Evolutionary conservation across 2,797 vertebrate genomes (phyloP).

Genomic region (Argyrosomus regius): DNA sequence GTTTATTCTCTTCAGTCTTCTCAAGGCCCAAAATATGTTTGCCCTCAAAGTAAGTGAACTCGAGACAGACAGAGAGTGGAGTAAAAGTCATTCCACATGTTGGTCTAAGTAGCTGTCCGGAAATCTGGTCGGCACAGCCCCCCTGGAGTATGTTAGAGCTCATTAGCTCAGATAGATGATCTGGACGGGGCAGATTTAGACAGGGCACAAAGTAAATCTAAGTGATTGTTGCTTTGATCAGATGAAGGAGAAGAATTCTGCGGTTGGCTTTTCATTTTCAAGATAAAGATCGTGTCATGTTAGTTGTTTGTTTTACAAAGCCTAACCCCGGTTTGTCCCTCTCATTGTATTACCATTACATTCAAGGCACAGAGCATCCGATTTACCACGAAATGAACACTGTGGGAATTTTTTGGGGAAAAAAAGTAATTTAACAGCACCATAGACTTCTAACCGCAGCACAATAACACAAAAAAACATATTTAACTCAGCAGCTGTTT

Average conservation of each 20-base stretch:
- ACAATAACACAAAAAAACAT: no score
- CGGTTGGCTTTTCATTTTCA: not conserved
- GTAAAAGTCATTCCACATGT: conserved; percentile 37
- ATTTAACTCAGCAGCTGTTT: no score
- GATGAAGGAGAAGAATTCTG: not conserved
- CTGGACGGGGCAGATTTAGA: conserved; percentile 2
- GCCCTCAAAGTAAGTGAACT: conserved; percentile 4
- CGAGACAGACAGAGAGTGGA: not conserved
- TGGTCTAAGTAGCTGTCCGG: conserved; percentile 22
- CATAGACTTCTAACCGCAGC: not conserved
- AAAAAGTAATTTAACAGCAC: not conserved
- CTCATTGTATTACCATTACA: not conserved
- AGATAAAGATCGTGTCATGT: not conserved
- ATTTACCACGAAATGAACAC: no score
- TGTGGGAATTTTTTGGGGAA: no score
- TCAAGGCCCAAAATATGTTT: conserved; percentile 12
- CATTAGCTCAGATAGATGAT: conserved; percentile 41
- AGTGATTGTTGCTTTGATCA: conserved; percentile 9
- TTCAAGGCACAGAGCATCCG: no score
- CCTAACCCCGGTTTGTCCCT: not conserved
- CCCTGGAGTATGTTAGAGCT: conserved; percentile 23
- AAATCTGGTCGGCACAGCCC: conserved; percentile 12
- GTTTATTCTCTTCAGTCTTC: conserved; percentile 9
- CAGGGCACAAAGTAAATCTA: conserved; percentile 5
- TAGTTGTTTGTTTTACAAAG: not conserved